These are phyloP conservation scores for Chelonia mydas DNA, from an alignment of 2,797 vertebrate genomes.

Conservation along the genomic window DNA sequence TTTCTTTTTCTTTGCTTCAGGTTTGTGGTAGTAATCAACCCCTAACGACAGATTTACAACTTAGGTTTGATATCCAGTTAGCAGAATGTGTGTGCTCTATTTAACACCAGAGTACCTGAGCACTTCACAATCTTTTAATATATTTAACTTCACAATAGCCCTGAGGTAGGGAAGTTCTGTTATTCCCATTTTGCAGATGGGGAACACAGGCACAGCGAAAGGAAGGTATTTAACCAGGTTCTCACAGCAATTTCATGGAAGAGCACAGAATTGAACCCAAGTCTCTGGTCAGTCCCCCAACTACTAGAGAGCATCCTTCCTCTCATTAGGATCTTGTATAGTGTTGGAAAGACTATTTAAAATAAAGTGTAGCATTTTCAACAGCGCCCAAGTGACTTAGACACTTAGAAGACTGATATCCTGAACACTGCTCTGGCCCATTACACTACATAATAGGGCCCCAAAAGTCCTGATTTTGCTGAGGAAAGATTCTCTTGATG, in stretches of 20 bases:
- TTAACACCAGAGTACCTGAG: background rate
- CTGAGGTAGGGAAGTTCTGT: background rate
- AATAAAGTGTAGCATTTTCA: background rate
- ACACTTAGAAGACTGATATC: background rate
- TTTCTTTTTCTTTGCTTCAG: background rate
- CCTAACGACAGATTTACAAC: background rate
- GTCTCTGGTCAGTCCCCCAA: background rate
- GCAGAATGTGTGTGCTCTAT: background rate
- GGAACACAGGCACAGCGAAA: background rate
- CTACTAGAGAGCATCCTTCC: background rate
- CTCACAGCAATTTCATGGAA: background rate
- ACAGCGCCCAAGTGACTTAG: accelerated
- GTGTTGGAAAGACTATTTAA: background rate
- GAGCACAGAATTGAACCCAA: background rate
- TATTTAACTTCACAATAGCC: background rate
- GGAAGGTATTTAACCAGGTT: background rate
- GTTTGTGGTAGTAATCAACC: background rate
- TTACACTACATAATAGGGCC: background rate
- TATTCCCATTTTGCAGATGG: background rate
- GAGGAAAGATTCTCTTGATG: background rate
- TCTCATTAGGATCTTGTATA: background rate
- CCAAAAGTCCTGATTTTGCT: background rate
- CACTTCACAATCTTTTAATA: background rate
- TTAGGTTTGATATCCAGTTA: background rate
- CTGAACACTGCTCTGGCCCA: background rate